Evolutionary conservation across 2,113 vertebrate genomes (phyloP).

Genomic region (Oryzias woworae): DNA sequence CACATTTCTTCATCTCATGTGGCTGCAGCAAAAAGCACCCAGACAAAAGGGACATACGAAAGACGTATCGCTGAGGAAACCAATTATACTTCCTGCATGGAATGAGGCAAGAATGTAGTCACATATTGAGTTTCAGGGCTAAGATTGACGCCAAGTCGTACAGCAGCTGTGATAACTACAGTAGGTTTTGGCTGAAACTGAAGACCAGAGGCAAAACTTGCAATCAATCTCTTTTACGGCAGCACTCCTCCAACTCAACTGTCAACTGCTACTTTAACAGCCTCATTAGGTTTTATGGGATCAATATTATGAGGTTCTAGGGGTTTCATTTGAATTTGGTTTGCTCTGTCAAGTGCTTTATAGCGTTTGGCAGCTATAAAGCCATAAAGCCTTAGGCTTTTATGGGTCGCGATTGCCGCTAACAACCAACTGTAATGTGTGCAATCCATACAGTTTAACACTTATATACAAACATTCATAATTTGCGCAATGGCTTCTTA

Average conservation of each 20-base stretch:
- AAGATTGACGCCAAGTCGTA: neutral
- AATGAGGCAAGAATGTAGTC: neutral
- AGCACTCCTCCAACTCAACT: constrained; percentile 15
- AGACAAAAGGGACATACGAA: constrained; percentile 1
- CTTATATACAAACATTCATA: constrained; percentile 9
- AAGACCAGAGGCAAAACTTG: constrained; percentile 7
- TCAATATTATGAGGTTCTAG: constrained; percentile 53
- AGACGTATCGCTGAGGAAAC: too few relatives aligned
- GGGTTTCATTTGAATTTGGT: constrained; percentile 63
- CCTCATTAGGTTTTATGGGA: constrained; percentile 58
- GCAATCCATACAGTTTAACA: constrained; percentile 6
- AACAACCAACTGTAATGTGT: constrained; percentile 4
- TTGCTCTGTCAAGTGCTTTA: constrained; percentile 48
- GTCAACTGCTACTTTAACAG: constrained; percentile 16
- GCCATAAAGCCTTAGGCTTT: constrained; percentile 22
- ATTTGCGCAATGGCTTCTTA: too few relatives aligned
- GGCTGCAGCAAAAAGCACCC: constrained; percentile 1
- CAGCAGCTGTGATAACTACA: constrained; percentile 3
- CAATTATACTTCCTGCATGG: too few relatives aligned
- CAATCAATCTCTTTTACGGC: constrained; percentile 4
- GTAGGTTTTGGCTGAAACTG: neutral
- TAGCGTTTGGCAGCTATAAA: constrained; percentile 21
- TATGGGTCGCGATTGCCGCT: constrained; percentile 9
- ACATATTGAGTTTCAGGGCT: constrained; percentile 5
- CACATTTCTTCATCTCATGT: neutral